Evolutionary conservation across 2,888 invertebrate species (phyloP), one percentile per base, ranked within the genome.

Genomic region (Tryphoninae sp.): DNA sequence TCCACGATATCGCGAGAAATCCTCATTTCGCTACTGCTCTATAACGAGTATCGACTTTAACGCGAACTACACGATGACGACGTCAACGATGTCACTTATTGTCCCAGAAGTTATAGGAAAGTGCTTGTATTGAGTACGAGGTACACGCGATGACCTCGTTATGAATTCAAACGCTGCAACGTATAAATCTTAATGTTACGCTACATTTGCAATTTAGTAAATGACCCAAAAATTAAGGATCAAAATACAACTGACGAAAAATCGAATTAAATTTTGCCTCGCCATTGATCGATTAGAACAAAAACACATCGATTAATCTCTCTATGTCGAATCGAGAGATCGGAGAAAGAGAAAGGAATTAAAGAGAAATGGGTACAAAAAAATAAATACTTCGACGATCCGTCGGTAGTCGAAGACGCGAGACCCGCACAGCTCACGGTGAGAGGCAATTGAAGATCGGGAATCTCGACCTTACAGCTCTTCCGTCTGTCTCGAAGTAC

Each of bases 381-480:
- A 55, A 16, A 55, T 4, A 33, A 33, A 33, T 6, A 45, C 11
- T 45, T 45, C 13, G 13, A 3, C 13, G 45, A 13, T 45, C 13
- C 45, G 13, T 45, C 45, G 45, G 45, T 9, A 45, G 11, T 45
- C 45, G 45, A 45, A 45, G 45, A 45, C 45, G 13, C 45, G 19
- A 55, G 19, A 22, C 16, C 55, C 16, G 19, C n/a, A 6, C 6
- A 2, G 55, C 16, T 55, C 55, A 55, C 33, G 59, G n/a, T 23
- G 69, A 22, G 58, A 69, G 3, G 55, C 42, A 58, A 69, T 58
- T 45, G 53, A 71, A 71, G 58, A 71, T 71, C 71, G 71, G 22
- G 53, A 71, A 45, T 58, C 59, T n/a, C 23, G 33, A 4, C 6
- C 11, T 40, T 58, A 69, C 58, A 45, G 58, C 40, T 71, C 45